A percentile compares a stretch with the other conserved stretches of the same genome.
Evolutionary conservation across 2,888 invertebrate genomes (phyloP).

Genomic region (Lypha dubia): DNA sequence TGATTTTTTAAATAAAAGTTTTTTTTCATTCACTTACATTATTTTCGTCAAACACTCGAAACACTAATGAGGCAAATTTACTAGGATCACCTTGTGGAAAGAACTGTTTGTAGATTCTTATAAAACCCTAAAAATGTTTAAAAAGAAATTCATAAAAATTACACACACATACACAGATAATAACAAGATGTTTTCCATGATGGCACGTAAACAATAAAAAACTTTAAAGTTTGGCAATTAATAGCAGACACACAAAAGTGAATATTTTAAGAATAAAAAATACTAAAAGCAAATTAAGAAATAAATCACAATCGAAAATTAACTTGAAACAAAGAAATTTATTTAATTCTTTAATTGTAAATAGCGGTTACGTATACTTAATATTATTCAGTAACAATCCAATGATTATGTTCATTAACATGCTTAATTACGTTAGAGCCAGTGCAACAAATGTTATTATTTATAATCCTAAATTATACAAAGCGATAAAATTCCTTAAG

Average conservation of each 20-base stretch:
- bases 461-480: background rate
- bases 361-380: conserved; percentile 17
- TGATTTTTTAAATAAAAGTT: background rate
- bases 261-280: background rate
- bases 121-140: conserved; percentile 92
- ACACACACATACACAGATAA: background rate
- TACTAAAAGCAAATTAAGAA: background rate
- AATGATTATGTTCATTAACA: too few relatives aligned
- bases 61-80: conserved; percentile 98
- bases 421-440: conserved; percentile 1
- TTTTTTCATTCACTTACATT: conserved; percentile 89
- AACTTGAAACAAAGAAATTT: too few relatives aligned
- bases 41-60: conserved; percentile 99
- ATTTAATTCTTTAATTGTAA: background rate
- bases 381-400: too few relatives aligned
- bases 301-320: background rate
- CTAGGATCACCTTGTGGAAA: conserved; percentile 99
- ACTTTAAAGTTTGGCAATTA: background rate
- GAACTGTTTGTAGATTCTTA: conserved; percentile 99
- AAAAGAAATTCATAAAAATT: background rate
- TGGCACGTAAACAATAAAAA: background rate
- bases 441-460: background rate
- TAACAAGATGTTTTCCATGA: background rate
- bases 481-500: background rate
- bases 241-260: background rate